Evolutionary conservation across 2,113 vertebrate genomes (phyloP).

Genomic region (Dasyurus viverrinus): DNA sequence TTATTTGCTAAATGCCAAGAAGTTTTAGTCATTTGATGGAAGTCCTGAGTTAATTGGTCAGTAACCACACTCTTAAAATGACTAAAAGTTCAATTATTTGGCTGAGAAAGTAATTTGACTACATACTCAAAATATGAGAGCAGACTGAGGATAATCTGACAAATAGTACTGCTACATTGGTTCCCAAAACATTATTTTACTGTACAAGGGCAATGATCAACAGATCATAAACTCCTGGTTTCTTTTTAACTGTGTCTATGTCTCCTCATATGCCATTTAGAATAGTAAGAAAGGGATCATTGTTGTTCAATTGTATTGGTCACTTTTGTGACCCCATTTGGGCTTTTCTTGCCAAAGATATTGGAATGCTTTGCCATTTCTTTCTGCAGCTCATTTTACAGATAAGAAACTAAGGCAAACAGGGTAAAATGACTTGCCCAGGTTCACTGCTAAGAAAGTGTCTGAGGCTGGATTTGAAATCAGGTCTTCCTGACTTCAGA

Average conservation of each 20-base stretch:
- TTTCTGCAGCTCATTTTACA: neutral
- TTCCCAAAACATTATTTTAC: constrained; percentile 44
- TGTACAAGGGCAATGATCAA: constrained; percentile 25
- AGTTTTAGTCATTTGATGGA: constrained; percentile 56
- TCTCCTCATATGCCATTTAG: neutral
- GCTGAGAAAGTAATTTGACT: constrained; percentile 40
- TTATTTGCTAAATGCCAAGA: constrained; percentile 49
- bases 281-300: neutral
- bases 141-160: constrained; percentile 21
- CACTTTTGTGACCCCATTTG: neutral
- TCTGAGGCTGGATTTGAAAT: neutral
- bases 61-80: constrained; percentile 36
- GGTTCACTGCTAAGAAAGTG: neutral
- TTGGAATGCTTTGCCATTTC: neutral
- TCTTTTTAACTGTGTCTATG: neutral
- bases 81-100: constrained; percentile 57
- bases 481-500: neutral
- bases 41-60: constrained; percentile 41
- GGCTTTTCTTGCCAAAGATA: neutral
- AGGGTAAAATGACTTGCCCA: neutral
- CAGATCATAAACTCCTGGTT: constrained; percentile 16
- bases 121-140: constrained; percentile 61
- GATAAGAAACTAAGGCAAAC: neutral
- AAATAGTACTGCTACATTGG: neutral
- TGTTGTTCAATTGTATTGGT: neutral